These are phyloP conservation scores for Cheirogaleus medius DNA, from an alignment of 2,113 vertebrate species.

Conservation along the genomic window DNA sequence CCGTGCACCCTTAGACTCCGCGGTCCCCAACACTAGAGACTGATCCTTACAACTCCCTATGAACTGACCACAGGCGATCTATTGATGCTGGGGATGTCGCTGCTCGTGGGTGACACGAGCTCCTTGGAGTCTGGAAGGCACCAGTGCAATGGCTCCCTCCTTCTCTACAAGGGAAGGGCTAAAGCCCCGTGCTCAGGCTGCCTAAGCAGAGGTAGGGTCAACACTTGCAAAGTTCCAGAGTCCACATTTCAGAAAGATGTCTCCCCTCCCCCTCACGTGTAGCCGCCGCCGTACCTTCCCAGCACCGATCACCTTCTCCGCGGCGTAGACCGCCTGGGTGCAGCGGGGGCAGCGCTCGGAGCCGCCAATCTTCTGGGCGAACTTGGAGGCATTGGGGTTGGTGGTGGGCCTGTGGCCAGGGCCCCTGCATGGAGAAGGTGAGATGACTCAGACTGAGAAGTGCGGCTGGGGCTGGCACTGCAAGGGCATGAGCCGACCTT, in stretches of 20 bases:
- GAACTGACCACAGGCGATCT: neutral
- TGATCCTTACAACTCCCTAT: neutral
- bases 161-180: neutral
- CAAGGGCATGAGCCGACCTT: fast-evolving
- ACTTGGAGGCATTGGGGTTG: constrained; percentile 90
- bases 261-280: no score
- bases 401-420: constrained; percentile 89
- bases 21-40: neutral
- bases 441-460: neutral
- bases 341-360: constrained; percentile 94
- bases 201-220: neutral
- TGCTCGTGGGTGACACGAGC: no score
- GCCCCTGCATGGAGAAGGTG: constrained; percentile 61
- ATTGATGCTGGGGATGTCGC: neutral
- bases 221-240: no score
- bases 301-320: constrained; percentile 95
- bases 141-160: neutral
- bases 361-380: constrained; percentile 92
- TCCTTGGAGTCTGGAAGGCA: neutral
- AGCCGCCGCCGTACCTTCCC: constrained; percentile 89
- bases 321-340: constrained; percentile 92
- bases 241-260: fast-evolving
- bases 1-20: neutral
- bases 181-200: neutral
- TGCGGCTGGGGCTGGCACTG: fast-evolving